A percentile compares a stretch with the other conserved stretches of the same genome.
Conservation (phyloP, 2,797 vertebrate species). For the Myotis daubentonii region DNA sequence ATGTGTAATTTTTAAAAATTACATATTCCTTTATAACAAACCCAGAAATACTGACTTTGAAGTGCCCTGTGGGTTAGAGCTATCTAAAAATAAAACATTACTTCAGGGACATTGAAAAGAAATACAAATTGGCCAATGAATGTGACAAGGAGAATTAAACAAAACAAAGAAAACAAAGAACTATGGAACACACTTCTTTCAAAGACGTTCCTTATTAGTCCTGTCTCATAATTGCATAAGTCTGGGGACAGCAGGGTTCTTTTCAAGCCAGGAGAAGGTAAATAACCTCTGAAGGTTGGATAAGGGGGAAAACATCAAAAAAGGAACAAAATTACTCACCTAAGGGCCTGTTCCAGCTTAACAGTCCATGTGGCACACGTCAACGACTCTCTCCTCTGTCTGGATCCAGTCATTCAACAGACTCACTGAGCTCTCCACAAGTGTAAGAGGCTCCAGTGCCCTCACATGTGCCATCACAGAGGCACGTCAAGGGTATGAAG, state of each 20-base stretch:
- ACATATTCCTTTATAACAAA: slow-evolving; percentile 30
- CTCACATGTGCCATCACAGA: neutral
- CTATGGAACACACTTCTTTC: slow-evolving; percentile 22
- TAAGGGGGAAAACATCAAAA: slow-evolving; percentile 5
- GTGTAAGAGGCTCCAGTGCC: neutral
- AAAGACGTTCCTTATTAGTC: slow-evolving; percentile 18
- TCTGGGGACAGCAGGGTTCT: neutral
- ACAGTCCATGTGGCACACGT: neutral
- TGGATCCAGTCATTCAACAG: neutral
- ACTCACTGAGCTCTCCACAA: neutral
- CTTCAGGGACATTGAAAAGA: slow-evolving; percentile 63
- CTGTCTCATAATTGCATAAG: neutral
- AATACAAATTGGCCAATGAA: slow-evolving; percentile 43
- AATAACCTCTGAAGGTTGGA: slow-evolving; percentile 13
- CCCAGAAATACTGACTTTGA: neutral
- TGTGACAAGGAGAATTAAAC: slow-evolving; percentile 40
- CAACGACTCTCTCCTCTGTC: neutral
- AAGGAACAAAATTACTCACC: neutral
- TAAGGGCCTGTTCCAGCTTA: neutral
- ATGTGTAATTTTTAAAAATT: slow-evolving; percentile 8
- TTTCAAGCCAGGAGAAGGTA: neutral
- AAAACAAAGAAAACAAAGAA: slow-evolving; percentile 59
- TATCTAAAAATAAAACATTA: slow-evolving; percentile 73
- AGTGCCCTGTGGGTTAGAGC: slow-evolving; percentile 63
- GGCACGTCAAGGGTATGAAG: neutral